Conservation (phyloP, 2,113 vertebrate species). For the Stercorarius parasiticus region DNA sequence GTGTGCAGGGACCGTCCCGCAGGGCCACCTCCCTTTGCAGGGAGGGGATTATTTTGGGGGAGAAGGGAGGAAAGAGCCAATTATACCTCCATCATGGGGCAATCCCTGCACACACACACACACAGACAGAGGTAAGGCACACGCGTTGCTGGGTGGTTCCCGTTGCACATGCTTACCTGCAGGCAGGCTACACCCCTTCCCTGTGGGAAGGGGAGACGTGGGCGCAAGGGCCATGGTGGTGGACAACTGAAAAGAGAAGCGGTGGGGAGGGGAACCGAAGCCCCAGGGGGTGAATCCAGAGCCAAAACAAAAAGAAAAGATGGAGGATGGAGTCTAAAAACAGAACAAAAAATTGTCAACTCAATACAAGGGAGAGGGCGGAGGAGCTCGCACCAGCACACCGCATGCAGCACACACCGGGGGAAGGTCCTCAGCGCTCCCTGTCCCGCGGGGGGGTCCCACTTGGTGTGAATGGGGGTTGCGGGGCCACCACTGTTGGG, state of each 20-base stretch:
- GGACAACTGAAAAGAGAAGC: constrained; percentile 73
- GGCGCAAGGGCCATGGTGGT: constrained; percentile 56
- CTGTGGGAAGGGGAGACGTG: constrained; percentile 26
- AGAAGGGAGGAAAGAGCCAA: not conserved
- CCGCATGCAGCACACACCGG: not conserved
- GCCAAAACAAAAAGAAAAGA: constrained; percentile 72
- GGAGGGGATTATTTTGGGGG: not conserved
- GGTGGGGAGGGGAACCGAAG: constrained; percentile 31
- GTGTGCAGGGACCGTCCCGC: not conserved
- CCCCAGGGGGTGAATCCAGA: constrained; percentile 26
- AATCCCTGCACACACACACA: not conserved
- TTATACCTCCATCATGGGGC: not conserved
- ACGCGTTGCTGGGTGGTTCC: not conserved
- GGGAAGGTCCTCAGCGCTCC: not conserved
- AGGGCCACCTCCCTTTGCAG: not conserved
- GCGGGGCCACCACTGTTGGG: not conserved
- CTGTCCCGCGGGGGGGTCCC: accelerated
- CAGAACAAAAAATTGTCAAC: constrained; percentile 65
- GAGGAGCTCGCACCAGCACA: not conserved
- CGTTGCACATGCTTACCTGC: constrained; percentile 54
- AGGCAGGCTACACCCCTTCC: constrained; percentile 23
- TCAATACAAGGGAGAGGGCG: not conserved
- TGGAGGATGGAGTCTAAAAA: constrained; percentile 70
- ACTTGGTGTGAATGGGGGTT: not conserved
- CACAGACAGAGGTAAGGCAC: not conserved